Conservation (phyloP, 2,113 vertebrate species). For the Xenus cinereus region DNA sequence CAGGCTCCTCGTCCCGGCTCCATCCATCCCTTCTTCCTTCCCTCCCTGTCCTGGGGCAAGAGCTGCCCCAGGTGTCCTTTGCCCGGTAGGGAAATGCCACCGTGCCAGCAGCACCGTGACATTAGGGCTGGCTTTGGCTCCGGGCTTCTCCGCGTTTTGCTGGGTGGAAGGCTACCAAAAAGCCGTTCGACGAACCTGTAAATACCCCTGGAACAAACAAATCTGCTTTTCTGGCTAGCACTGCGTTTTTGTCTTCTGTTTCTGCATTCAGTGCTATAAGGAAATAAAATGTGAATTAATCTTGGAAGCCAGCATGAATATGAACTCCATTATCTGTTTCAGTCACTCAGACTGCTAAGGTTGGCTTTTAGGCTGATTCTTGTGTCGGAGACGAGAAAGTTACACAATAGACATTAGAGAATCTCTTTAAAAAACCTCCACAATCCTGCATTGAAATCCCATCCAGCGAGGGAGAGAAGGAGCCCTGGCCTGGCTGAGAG, state of each 20-base stretch:
- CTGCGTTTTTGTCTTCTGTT: not conserved
- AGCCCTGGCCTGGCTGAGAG: not conserved
- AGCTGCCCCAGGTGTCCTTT: not conserved
- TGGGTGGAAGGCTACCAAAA: not conserved
- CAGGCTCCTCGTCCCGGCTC: not conserved
- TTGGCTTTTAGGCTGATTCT: slow-evolving; percentile 1
- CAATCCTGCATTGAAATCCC: slow-evolving; percentile 41
- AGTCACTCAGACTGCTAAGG: not conserved
- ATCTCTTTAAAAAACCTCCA: slow-evolving; percentile 26
- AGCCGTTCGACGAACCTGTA: not conserved
- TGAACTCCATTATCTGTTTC: not conserved
- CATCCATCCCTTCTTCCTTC: not conserved
- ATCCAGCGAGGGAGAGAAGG: not conserved
- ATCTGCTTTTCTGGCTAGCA: not conserved
- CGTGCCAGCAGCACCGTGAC: accelerated
- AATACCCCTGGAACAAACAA: not conserved
- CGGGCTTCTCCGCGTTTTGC: not conserved
- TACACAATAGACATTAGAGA: slow-evolving; percentile 26
- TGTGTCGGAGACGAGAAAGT: slow-evolving; percentile 7
- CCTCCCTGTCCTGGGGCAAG: not conserved
- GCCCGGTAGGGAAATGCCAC: not conserved
- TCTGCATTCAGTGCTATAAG: not conserved
- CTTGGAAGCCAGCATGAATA: not conserved
- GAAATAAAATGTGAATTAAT: not conserved
- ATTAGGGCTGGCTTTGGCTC: not conserved